Base-by-base conservation (phyloP, 2,888 invertebrate species). In the Anticlea derivata region DNA sequence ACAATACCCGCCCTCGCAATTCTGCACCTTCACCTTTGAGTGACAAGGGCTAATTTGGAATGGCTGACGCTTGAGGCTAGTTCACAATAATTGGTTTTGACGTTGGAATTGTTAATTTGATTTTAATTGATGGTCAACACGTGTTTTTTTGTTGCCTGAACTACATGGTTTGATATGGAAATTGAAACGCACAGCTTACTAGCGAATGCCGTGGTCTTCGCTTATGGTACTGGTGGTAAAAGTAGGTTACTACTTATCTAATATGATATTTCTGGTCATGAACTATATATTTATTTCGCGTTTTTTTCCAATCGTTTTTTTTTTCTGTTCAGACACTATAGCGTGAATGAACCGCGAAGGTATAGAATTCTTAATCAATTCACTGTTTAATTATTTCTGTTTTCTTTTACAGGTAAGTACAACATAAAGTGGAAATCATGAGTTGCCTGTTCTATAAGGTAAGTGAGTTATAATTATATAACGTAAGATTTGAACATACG, bases 51-150 rank as follows among this genome's bases (percentile, higher is more conserved):
- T 22, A 8, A 33, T 53, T 33, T 49, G 3, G 13, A 11, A n/a
- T 10, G 17, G 8, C 34, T 5, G n/a, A 10, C 6, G 10, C 5
- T 40, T 23, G 5, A 29, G 31, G 20, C 47, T 54, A 50, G 58
- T 65, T 65, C 68, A 69, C 68, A 68, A 61, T 69, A 70, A 80
- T 77, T 75, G 70, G 53, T 68, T 68, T 63, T 75, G 79, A 79
- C 78, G 70, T 73, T 55, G 53, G 66, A 75, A 75, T 73, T 65
- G 75, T 79, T 85, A 78, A 85, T 85, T 73, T 70, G 76, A 65
- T 79, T 85, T 76, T 83, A 86, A 85, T 85, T 83, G 77, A 75
- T 73, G 70, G 64, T 55, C 58, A 57, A 70, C 79, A 73, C 73
- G 74, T 73, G 79, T 62, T 49, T 10, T 55, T 51, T 58, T 52